These are phyloP conservation scores for Molossus alvarezi DNA, from an alignment of 2,797 vertebrate species.

Conservation along the genomic window DNA sequence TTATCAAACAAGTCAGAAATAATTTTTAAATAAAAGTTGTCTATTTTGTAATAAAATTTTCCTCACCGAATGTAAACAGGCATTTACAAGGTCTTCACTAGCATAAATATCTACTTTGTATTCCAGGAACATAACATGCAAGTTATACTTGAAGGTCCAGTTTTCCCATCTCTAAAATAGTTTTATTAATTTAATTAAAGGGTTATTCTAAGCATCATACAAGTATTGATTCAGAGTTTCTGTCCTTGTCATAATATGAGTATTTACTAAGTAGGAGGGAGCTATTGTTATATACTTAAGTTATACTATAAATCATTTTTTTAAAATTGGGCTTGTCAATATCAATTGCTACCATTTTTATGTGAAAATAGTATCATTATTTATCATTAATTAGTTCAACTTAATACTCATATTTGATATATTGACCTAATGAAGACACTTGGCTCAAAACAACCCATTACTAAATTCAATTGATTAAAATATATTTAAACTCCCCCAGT, in stretches of 20 bases:
- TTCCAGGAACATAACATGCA: neutral
- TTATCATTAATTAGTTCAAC: neutral
- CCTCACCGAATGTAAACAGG: neutral
- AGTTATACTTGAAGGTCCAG: neutral
- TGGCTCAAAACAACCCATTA: neutral
- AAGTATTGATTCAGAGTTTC: neutral
- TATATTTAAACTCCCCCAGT: neutral
- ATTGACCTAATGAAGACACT: neutral
- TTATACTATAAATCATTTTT: neutral
- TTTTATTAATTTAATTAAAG: neutral
- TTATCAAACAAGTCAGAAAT: neutral
- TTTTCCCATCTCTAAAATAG: neutral
- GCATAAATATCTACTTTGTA: neutral
- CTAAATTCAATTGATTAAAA: slow-evolving; percentile 16
- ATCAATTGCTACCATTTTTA: neutral
- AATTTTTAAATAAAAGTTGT: neutral
- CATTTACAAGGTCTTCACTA: neutral
- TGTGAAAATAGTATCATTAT: neutral
- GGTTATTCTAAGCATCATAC: neutral
- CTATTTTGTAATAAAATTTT: neutral
- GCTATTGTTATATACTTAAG: neutral
- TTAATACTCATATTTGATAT: neutral
- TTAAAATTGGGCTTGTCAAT: slow-evolving; percentile 6
- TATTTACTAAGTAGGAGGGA: neutral
- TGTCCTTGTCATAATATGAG: neutral